Base-by-base conservation (phyloP, 1,140 invertebrate genomes). In the Arctopsyche grandis region DNA sequence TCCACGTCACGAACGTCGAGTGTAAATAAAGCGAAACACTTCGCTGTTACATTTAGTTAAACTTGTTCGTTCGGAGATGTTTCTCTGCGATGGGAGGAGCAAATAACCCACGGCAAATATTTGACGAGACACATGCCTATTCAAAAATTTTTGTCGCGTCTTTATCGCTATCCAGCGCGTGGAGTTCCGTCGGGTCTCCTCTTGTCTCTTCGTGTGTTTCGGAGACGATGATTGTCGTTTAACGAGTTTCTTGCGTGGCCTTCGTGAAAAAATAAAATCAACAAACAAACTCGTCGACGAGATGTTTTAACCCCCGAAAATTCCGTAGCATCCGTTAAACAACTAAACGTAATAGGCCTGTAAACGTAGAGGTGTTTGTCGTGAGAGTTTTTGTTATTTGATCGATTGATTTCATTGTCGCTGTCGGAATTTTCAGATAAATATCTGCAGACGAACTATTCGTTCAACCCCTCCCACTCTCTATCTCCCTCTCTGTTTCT, bases 211-310 rank as follows among this genome's bases (percentile, higher is more conserved):
- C 63, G 63, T 38, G 16, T 52, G n/a, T n/a, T n/a, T n/a, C n/a
- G 63, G 63, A 66, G 22, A 66, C 22, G 63, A 66, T n/a, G 63
- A 66, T 66, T 66, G 22, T 66, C 22, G 21, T 66, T 66, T 66
- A 66, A 66, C 63, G 63, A 19, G 24, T 22, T 60, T 22, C 24
- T 9, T 22, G 14, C 24, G 5, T 9, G 63, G 5, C 14, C 48
- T 14, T 52, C 48, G 10, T 52, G 10, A 1, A 52, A 14, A 14
- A 52, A 52, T 5, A 52, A 52, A 46, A 7, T 7, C 44, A 12
- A 52, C 12, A 52, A 52, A 52, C 16, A 52, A 52, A 52, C 48
- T 5, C 10, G 1, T 52, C 16, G 3, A n/a, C 29, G 29, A 38
- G 29, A 38, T 38, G 29, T 38, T 38, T 38, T 7, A 4, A 38